These are phyloP conservation scores for Dallia pectoralis DNA, from an alignment of 2,797 vertebrate species.

Conservation along the genomic window DNA sequence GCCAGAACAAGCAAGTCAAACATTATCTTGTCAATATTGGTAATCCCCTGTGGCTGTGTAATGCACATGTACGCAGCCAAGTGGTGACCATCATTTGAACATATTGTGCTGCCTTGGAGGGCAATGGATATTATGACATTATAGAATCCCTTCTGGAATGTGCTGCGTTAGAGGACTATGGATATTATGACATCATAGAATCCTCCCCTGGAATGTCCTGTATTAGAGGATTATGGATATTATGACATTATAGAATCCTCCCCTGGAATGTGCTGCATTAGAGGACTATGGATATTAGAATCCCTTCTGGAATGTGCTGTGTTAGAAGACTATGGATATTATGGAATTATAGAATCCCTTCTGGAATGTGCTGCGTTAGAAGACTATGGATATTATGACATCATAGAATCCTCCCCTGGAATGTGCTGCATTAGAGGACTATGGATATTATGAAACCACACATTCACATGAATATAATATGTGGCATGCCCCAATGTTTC, in stretches of 20 bases:
- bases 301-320: too few relatives aligned
- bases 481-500: background rate
- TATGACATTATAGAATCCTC: too few relatives aligned
- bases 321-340: too few relatives aligned
- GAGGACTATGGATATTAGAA: too few relatives aligned
- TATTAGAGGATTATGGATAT: background rate
- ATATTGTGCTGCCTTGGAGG: background rate
- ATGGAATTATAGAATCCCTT: too few relatives aligned
- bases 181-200: background rate
- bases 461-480: too few relatives aligned
- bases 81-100: slow-evolving; percentile 11
- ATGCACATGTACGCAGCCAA: slow-evolving; percentile 15
- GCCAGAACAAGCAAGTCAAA: slow-evolving; percentile 30
- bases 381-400: too few relatives aligned
- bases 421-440: too few relatives aligned
- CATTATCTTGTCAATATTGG: slow-evolving; percentile 39
- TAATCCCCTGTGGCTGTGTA: slow-evolving; percentile 32
- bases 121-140: background rate
- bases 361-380: too few relatives aligned
- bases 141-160: background rate
- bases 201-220: background rate
- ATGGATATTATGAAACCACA: too few relatives aligned
- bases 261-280: too few relatives aligned
- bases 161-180: background rate
- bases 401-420: too few relatives aligned